A percentile compares a stretch with the other conserved stretches of the same genome.
These are phyloP conservation scores for Ctenopoma kingsleyae DNA, from an alignment of 2,797 vertebrate species.

Conservation along the genomic window DNA sequence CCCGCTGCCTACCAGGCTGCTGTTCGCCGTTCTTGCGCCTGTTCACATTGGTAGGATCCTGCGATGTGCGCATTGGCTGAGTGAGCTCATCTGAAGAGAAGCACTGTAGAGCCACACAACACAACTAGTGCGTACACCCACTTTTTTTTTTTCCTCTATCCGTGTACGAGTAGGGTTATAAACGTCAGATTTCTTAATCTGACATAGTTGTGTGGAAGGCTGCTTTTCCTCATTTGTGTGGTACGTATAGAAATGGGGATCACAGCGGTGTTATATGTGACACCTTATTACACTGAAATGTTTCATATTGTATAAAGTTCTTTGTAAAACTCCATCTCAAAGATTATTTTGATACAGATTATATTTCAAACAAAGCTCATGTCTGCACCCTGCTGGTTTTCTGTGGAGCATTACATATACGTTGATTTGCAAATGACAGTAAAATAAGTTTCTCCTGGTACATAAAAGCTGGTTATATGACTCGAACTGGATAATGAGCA, in stretches of 20 bases:
- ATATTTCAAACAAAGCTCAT: slow-evolving; percentile 83
- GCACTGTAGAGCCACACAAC: slow-evolving; percentile 68
- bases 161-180: slow-evolving; percentile 58
- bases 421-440: slow-evolving; percentile 13
- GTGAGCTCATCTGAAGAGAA: slow-evolving; percentile 81
- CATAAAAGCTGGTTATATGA: slow-evolving; percentile 1
- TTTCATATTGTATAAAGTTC: slow-evolving; percentile 51
- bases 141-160: slow-evolving; percentile 48
- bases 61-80: slow-evolving; percentile 76
- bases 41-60: slow-evolving; percentile 75
- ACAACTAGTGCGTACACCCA: slow-evolving; percentile 76
- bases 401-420: slow-evolving; percentile 56
- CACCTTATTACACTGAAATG: slow-evolving; percentile 5
- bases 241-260: not conserved
- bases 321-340: slow-evolving; percentile 45
- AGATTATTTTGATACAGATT: slow-evolving; percentile 62
- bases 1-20: slow-evolving; percentile 48
- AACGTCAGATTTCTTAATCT: slow-evolving; percentile 64
- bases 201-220: slow-evolving; percentile 32
- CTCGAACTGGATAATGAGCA: slow-evolving; percentile 16
- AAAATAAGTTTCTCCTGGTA: slow-evolving; percentile 15
- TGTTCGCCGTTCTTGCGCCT: slow-evolving; percentile 71
- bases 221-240: not conserved
- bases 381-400: slow-evolving; percentile 91
- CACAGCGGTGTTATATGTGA: not conserved